Evolutionary conservation across 64 coral and sea anemone species (phyloP), one percentile per base, ranked within the genome.

Genomic region (Pachyseris speciosa): DNA sequence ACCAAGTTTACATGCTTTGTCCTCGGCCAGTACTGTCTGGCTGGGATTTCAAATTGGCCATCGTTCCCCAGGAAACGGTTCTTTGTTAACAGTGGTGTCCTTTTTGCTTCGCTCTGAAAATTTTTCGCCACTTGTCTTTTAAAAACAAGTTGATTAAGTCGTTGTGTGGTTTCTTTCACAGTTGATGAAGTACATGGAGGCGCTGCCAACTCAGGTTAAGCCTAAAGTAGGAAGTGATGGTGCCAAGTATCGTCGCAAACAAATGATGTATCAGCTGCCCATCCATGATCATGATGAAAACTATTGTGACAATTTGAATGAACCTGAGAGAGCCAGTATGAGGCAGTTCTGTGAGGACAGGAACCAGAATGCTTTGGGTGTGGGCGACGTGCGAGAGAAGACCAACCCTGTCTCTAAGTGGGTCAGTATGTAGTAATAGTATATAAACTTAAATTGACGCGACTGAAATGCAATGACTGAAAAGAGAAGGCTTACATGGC

Each of bases 101-200:
- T n/a, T n/a, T n/a, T n/a, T n/a, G n/a, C n/a, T n/a, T n/a, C n/a
- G n/a, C n/a, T n/a, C n/a, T n/a, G n/a, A n/a, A n/a, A n/a, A n/a
- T n/a, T n/a, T n/a, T n/a, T n/a, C n/a, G n/a, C n/a, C n/a, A n/a
- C n/a, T n/a, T n/a, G n/a, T n/a, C n/a, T n/a, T n/a, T n/a, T n/a
- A n/a, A n/a, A n/a, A n/a, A n/a, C n/a, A n/a, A n/a, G n/a, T n/a
- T n/a, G n/a, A n/a, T 8, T 55, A 16, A 5, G 9, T 13, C 10
- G 20, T 40, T 64, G 44, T 84, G 24, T 84, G 33, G 16, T 50
- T 57, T 91, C 29, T 44, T 1, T 64, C 7, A 55, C 86, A 98
- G 96, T 74, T 94, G 40, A 91, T 67, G 74, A 98, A 98, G 22
- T 98, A 98, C 72, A 99, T 99, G 97, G 97, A 95, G 2, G 85